Base-by-base conservation (phyloP, 2,888 invertebrate genomes). In the Calameuta pallipes region DNA sequence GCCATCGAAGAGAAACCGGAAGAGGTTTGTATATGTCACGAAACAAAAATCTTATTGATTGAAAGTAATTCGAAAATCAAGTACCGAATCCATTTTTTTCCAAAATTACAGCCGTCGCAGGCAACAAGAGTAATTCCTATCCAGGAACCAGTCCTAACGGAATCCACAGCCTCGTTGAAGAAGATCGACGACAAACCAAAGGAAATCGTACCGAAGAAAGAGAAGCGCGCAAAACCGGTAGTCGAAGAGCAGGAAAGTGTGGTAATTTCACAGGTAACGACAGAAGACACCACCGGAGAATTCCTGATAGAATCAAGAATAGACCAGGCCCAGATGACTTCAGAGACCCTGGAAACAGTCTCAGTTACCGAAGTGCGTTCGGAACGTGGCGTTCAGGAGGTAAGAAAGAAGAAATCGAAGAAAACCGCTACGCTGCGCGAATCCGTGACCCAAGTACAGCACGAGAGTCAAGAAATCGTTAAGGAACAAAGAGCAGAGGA, bases 81-180 rank as follows among this genome's bases (percentile, higher is more conserved):
- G 1, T 70, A 75, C 74, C 75, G 3, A 34, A 70, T 73, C 31
- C 9, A 75, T 70, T 74, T 75, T 75, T 56, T 56, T 23, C 23
- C 56, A 56, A 56, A 23, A 56, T 83, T 82, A 36, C 81, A 92
- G 91, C 85, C 88, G 76, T 89, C 88, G 23, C 87, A 83, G 78
- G 94, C 94, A 12, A 92, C 93, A 86, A 92, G 93, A 34, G 90
- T 93, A 71, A 88, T 94, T 9, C 93, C 93, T 70, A 92, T 94
- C 80, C 93, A 93, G 83, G 94, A 94, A 82, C 92, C 94, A 71
- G 91, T 95, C 23, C 92, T 93, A 86, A 94, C 94, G 2, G 93
- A 93, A 82, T 94, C 94, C 75, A 92, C 93, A n/a, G 94, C 95
- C 78, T 93, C 94, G 1, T 92, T 94, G 82, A 95, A 94, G 87